Conservation (phyloP, 2,113 vertebrate genomes). For the Tylochromis polylepis region DNA sequence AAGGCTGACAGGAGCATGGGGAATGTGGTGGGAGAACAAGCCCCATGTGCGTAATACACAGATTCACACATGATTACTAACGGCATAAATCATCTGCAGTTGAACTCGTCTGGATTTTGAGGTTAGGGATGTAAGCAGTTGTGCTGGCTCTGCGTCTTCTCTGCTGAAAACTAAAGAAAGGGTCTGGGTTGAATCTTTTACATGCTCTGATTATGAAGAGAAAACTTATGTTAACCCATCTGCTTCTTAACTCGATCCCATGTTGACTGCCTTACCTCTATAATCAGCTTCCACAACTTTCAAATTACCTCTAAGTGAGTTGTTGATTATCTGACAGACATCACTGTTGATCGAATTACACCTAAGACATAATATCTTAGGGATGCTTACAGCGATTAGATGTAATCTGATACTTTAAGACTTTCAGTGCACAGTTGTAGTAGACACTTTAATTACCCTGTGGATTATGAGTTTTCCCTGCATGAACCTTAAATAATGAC, state of each 20-base stretch:
- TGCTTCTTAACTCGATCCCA: not conserved
- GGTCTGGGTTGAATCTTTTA: not conserved
- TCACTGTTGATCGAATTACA: constrained; percentile 29
- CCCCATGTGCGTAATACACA: constrained; percentile 10
- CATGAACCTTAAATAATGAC: not conserved
- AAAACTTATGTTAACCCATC: not conserved
- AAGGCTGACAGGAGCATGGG: constrained; percentile 16
- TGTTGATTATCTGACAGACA: constrained; percentile 11
- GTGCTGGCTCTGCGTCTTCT: constrained; percentile 15
- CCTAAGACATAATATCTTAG: not conserved
- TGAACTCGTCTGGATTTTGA: not conserved
- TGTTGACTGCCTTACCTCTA: not conserved
- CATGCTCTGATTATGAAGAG: not conserved
- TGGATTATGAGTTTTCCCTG: not conserved
- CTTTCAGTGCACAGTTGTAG: not conserved
- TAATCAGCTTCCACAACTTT: not conserved
- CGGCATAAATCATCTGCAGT: not conserved
- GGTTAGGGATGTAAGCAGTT: not conserved
- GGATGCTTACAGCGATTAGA: not conserved
- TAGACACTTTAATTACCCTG: not conserved
- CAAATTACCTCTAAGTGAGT: constrained; percentile 1
- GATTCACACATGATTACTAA: constrained; percentile 24
- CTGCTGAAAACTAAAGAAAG: not conserved
- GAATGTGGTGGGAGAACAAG: constrained; percentile 35
- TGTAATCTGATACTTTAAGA: not conserved